Evolutionary conservation across 2,113 vertebrate genomes (phyloP).

Genomic region (Ibidorhyncha struthersii): DNA sequence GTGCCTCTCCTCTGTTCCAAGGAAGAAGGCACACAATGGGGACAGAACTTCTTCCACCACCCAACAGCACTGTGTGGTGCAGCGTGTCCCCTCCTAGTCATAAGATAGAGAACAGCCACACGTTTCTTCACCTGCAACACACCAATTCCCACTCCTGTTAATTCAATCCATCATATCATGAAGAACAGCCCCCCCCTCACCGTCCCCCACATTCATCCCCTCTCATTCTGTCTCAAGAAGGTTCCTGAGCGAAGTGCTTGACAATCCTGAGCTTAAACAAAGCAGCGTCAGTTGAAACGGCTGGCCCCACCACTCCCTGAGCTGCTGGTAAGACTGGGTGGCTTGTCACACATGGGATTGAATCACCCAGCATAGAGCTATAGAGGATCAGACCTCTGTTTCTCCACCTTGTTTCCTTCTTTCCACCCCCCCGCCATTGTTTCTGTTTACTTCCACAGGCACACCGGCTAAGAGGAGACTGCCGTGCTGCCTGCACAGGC

Average conservation of each 20-base stretch:
- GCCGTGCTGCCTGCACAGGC: background rate
- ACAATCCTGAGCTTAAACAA: background rate
- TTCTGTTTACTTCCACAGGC: background rate
- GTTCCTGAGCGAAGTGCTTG: background rate
- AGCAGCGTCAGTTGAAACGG: background rate
- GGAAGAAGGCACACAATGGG: accelerated
- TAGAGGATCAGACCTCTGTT: background rate
- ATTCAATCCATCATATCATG: background rate
- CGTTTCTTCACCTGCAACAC: background rate
- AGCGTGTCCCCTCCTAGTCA: background rate
- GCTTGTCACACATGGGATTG: background rate
- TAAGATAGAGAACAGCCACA: accelerated
- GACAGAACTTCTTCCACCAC: background rate
- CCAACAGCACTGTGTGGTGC: background rate
- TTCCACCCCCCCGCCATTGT: accelerated
- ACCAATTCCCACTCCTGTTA: background rate
- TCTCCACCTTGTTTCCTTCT: background rate
- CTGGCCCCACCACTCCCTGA: background rate
- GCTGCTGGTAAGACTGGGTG: background rate
- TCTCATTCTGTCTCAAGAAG: background rate
- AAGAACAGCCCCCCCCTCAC: background rate
- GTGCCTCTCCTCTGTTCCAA: background rate
- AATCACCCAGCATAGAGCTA: background rate
- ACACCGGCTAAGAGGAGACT: background rate
- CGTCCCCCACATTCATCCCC: background rate